Base-by-base conservation (phyloP, 1,140 invertebrate species). In the Drosophila guanche region DNA sequence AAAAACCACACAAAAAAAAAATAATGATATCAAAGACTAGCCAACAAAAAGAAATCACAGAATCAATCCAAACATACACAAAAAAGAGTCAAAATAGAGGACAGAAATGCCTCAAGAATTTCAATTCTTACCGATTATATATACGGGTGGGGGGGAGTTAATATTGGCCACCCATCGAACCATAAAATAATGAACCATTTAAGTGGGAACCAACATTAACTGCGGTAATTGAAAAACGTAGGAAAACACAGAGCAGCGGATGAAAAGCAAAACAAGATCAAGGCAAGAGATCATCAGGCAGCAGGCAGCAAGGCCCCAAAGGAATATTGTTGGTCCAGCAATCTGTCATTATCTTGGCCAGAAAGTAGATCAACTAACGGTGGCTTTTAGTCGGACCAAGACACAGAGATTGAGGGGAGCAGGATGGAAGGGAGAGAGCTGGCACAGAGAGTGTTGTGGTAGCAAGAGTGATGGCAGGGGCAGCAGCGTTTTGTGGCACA, bases 331-430 rank as follows among this genome's bases (percentile, higher is more conserved):
- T 37, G 33, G 10, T 12, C 65, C 43, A 52, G 62, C 62, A 69
- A 63, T 68, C 61, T 55, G 61, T 54, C 79, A 79, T 79, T 79
- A 79, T 54, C 55, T 61, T 29, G 48, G 57, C 67, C 77, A 56
- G 76, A 81, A 81, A 81, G 69, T 81, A 51, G 79, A 78, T 60
- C 79, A 74, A 52, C 79, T 69, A 81, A 81, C 79, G 79, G 79
- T 77, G 10, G 33, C 33, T 37, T 37, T 37, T 4, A 37, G 33
- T 37, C 10, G 10, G 3, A 10, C 33, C 12, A 4, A 8, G 29
- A 2, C 29, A 33, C 29, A 12, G 8, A 10, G 8, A 10, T 3
- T 12, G 33, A 10, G 10, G 12, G 10, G 10, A 37, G 33, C 1
- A 1, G 2, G 29, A 33, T 10, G 10, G 33, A 12, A 37, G 10